Evolutionary conservation across 1,140 invertebrate species (phyloP), one percentile per base, ranked within the genome.

Genomic region (Pissodes strobi): DNA sequence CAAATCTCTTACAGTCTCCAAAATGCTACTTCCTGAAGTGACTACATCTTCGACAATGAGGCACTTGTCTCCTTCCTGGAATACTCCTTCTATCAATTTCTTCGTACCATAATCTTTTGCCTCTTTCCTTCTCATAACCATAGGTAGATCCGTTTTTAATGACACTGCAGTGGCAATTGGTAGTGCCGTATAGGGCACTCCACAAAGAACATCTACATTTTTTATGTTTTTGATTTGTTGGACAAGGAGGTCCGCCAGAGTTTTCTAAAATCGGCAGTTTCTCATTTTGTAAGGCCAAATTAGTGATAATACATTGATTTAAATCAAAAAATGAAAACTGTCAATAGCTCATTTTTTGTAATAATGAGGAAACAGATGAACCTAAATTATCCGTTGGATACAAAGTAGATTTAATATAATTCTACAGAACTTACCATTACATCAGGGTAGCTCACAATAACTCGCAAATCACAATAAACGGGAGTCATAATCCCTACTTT

Each of bases 31-130:
- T 0, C 97, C 97, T 69, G 92, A 95, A 1, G 95, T 97, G 0
- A 99, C 89, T 9, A 99, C 92, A 82, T 99, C 97, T 82, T 99
- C 97, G 45, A 99, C 87, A 53, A 99, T 93, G 0, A 99, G 76
- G 73, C 94, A 97, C 2, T 77, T 86, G 62, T 96, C 86, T 1
- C 91, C 92, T 30, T 79, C 71, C 51, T 87, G 83, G 74, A 87
- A 98, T 46, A 87, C 82, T 0, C 97, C 98, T 82, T 99, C 97
- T 43, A 99, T 90, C 13, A 97, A 74, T 78, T 97, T 96, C 76
- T 96, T 98, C 3, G 95, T 99, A 0, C 97, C 97, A 81, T 99
- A 97, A 2, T 85, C 81, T 79, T 99, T 99, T 0, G 88, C 86
- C 82, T 99, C 96, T 78, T 92, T 93, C 72, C 92, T 81, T 68